Percentiles rank a stretch among this genome's conserved stretches.
phyloP scores from a whole-genome alignment of 2,888 invertebrate species.

The Steinernema hermaphroditum region DNA sequence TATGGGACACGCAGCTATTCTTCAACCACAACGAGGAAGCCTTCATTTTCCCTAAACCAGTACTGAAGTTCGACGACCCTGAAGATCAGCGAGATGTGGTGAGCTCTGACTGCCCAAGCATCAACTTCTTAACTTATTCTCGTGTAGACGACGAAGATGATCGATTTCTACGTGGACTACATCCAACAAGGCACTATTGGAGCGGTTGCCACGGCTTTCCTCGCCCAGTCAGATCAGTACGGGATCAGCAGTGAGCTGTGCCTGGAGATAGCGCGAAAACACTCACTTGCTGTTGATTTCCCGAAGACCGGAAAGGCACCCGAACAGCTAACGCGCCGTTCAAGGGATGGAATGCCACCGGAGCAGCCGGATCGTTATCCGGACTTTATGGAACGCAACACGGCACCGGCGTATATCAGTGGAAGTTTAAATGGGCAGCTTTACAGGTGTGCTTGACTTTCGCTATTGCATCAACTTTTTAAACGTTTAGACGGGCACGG shows the following conservation, averaged over 20 bases:
- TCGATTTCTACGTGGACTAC: constrained; percentile 66
- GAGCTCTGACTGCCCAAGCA: not conserved
- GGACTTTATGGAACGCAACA: constrained; percentile 52
- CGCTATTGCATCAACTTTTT: not conserved
- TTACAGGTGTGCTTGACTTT: constrained; percentile 51
- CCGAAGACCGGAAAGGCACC: constrained; percentile 65
- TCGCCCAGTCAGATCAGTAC: constrained; percentile 64
- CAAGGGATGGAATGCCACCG: constrained; percentile 38
- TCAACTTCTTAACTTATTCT: not conserved
- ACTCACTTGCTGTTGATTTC: constrained; percentile 65
- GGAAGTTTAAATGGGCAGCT: constrained; percentile 61
- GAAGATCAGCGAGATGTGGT: not conserved
- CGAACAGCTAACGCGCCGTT: constrained; percentile 34
- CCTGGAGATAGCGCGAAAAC: constrained; percentile 58
- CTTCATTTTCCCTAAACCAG: constrained; percentile 39
- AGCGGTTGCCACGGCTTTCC: constrained; percentile 62
- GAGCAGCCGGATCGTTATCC: constrained; percentile 43
- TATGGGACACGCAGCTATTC: constrained; percentile 67
- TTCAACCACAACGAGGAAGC: constrained; percentile 61
- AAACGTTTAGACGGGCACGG: not conserved
- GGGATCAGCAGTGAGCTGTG: constrained; percentile 56
- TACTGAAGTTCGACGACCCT: not conserved
- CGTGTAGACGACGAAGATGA: constrained; percentile 34
- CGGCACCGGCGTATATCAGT: constrained; percentile 55
- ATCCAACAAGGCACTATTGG: constrained; percentile 66